phyloP scores from a whole-genome alignment of 2,888 invertebrate species.

The Pinctada fucata region DNA sequence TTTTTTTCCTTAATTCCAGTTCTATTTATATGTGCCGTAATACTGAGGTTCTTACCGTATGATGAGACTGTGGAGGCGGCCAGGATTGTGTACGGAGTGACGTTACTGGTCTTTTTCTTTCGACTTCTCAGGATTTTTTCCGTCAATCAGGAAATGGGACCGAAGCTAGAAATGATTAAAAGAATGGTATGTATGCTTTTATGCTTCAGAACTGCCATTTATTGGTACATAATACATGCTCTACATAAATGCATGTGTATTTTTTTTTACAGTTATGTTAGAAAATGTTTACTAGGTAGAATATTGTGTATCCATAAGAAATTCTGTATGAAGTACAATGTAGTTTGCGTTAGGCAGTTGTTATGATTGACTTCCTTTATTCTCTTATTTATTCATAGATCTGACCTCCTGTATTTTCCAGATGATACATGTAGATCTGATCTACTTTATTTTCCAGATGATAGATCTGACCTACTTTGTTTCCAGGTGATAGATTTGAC shows the following conservation, averaged over 20 bases:
- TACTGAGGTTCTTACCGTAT: conserved; percentile 67
- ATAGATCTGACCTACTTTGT: conserved; percentile 73
- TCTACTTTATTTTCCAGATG: neutral
- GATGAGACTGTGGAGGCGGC: conserved; percentile 67
- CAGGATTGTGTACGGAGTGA: conserved; percentile 74
- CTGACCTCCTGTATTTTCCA: too few species aligned
- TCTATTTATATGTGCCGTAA: conserved; percentile 69
- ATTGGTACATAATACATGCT: too few species aligned
- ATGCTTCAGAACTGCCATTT: too few species aligned
- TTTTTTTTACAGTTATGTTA: too few species aligned
- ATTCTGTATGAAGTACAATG: too few species aligned
- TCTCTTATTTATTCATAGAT: too few species aligned
- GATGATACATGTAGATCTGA: too few species aligned
- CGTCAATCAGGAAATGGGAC: conserved; percentile 74
- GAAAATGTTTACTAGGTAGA: too few species aligned
- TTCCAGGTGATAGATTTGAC: conserved; percentile 59
- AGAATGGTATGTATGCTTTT: conserved; percentile 69
- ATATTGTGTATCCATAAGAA: too few species aligned
- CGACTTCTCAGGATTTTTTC: conserved; percentile 75
- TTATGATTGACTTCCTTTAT: too few species aligned
- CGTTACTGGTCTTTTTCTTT: conserved; percentile 74
- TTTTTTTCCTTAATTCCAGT: neutral
- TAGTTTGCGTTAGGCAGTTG: too few species aligned
- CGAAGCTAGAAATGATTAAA: conserved; percentile 76
- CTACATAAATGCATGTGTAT: too few species aligned